phyloP scores from a whole-genome alignment of 2,888 invertebrate genomes.

The Pachliopta kotzebuea region DNA sequence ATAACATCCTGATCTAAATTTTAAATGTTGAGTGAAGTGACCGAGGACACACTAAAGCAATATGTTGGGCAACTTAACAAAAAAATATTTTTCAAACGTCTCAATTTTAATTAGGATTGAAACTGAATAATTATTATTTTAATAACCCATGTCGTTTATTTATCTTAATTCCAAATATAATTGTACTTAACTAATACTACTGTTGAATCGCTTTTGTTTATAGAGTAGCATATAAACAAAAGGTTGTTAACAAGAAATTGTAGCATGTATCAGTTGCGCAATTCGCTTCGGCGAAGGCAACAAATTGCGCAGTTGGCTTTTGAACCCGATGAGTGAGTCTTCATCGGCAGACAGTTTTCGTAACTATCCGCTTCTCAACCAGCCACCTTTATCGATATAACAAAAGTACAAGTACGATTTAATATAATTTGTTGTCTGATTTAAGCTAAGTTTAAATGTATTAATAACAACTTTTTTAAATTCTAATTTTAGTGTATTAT shows the following conservation, averaged over 20 bases:
- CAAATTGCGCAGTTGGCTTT: slow-evolving; percentile 68
- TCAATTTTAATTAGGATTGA: no score
- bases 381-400: slow-evolving; percentile 27
- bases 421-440: neutral
- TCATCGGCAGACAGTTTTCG: slow-evolving; percentile 46
- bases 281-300: slow-evolving; percentile 53
- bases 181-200: neutral
- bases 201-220: slow-evolving; percentile 1
- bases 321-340: slow-evolving; percentile 77
- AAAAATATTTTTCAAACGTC: no score
- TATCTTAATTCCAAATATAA: neutral
- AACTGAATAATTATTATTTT: no score
- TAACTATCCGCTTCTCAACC: slow-evolving; percentile 11
- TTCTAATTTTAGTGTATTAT: no score
- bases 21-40: no score
- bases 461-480: no score
- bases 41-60: no score
- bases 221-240: slow-evolving; percentile 30
- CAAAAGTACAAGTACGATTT: no score
- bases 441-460: no score
- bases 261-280: slow-evolving; percentile 50
- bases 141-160: no score
- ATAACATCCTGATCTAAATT: no score
- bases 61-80: no score
- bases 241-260: slow-evolving; percentile 41